phyloP scores from a whole-genome alignment of 2,888 invertebrate genomes.

The Acrocyrtus sp. region DNA sequence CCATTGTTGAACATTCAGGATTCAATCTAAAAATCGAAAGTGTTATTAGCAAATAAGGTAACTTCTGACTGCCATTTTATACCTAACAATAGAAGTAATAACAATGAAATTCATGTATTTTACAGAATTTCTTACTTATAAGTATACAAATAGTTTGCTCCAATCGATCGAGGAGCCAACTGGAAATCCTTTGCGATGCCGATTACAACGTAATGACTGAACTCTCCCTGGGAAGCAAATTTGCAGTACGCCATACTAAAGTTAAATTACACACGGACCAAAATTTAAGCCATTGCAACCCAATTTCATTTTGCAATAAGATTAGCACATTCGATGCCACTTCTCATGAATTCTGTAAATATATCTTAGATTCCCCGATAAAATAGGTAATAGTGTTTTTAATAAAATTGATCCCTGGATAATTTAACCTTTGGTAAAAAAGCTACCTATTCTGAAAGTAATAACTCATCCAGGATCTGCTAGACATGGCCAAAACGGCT shows the following conservation, averaged over 20 bases:
- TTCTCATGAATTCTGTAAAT: no score
- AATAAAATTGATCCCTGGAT: no score
- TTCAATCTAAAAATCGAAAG: slow-evolving; percentile 69
- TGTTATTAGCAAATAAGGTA: no score
- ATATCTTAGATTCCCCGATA: no score
- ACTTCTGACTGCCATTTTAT: not conserved
- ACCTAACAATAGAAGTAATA: not conserved
- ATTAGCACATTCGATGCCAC: no score
- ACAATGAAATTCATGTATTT: not conserved
- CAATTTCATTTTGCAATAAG: no score
- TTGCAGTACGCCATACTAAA: slow-evolving; percentile 82
- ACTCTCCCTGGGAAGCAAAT: slow-evolving; percentile 76
- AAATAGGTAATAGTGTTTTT: no score
- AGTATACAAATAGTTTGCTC: slow-evolving; percentile 86
- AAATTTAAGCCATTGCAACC: no score
- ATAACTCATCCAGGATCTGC: slow-evolving; percentile 97
- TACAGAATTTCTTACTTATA: slow-evolving; percentile 80
- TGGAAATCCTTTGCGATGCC: slow-evolving; percentile 93
- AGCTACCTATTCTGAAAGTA: slow-evolving; percentile 92
- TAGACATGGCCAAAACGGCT: slow-evolving; percentile 97
- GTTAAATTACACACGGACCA: no score
- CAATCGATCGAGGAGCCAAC: slow-evolving; percentile 85
- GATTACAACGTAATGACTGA: slow-evolving; percentile 77
- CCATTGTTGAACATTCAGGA: slow-evolving; percentile 83
- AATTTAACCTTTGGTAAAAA: no score